Base-by-base conservation (phyloP, 2,888 invertebrate genomes). In the Argyra leucocephala region DNA sequence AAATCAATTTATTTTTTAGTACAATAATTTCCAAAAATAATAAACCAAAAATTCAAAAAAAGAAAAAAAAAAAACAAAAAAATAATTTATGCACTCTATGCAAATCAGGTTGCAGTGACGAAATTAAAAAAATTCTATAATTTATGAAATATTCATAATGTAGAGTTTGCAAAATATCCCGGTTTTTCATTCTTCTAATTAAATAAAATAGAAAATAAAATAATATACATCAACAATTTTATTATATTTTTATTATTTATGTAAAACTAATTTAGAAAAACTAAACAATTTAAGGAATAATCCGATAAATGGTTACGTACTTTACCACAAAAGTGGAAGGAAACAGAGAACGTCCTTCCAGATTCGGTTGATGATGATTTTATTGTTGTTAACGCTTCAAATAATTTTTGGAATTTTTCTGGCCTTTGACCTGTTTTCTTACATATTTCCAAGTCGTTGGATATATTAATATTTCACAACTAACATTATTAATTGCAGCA, bases 341-440 rank as follows among this genome's bases (percentile, higher is more conserved):
- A 48, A 48, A 48, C 48, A 48, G 48, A 48, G 48, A 48, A 48
- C 4, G 48, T 48, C 12, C 48, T 48, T 48, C 12, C 48, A 12
- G 48, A 5, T 48, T 48, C 48, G 48, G 48, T 48, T 48, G 48
- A 48, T 48, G 48, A 48, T 48, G 48, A 12, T 48, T 48, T 48
- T 48, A 48, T 48, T 48, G 5, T 48, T 48, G 48, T 48, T 48
- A 48, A 48, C 7, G 48, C 48, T 48, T 48, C 48, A 48, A 48
- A 48, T 48, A 48, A 48, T 48, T 48, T 48, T 48, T 48, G 7
- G 12, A 48, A 12, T 48, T 48, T 48, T 48, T 48, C 48, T 48
- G 48, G 48, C 48, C 48, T 48, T 48, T 48, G 48, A 48, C 48
- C 48, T 48, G 48, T 48, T 48, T 48, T 48, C 48, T 48, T 48